phyloP scores from a whole-genome alignment of 2,888 invertebrate genomes.

The Sialis lutaria region DNA sequence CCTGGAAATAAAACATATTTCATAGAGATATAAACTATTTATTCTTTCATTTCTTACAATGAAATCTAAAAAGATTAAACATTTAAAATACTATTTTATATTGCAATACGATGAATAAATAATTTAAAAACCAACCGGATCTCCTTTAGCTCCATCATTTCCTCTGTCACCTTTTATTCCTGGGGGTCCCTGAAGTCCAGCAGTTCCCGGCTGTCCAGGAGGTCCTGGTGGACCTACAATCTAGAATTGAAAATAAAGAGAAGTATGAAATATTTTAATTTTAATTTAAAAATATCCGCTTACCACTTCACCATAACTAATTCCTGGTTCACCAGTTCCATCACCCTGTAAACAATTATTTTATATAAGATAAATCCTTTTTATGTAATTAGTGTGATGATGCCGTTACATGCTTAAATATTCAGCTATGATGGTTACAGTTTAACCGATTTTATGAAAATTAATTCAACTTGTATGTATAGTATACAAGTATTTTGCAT shows the following conservation, averaged over 20 bases:
- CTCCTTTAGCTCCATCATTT: slow-evolving; percentile 65
- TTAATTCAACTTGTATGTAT: background rate
- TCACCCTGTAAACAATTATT: slow-evolving; percentile 44
- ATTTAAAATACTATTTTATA: too few relatives aligned
- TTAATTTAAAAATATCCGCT: slow-evolving; percentile 21
- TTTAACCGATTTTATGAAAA: background rate
- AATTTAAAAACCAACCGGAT: slow-evolving; percentile 41
- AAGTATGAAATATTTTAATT: background rate
- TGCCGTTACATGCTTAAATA: background rate
- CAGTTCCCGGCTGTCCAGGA: slow-evolving; percentile 52
- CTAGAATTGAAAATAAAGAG: slow-evolving; percentile 17
- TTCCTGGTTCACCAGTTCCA: slow-evolving; percentile 58
- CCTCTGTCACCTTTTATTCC: slow-evolving; percentile 77
- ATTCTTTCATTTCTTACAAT: too few relatives aligned
- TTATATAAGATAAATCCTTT: background rate
- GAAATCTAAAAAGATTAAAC: too few relatives aligned
- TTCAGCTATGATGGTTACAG: background rate
- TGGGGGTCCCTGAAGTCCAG: slow-evolving; percentile 66
- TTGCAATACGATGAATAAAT: slow-evolving; percentile 2
- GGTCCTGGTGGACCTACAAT: slow-evolving; percentile 54
- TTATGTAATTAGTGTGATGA: background rate
- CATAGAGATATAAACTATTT: too few relatives aligned
- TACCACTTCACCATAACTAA: slow-evolving; percentile 54
- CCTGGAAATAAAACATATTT: slow-evolving; percentile 32
- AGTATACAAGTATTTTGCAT: too few relatives aligned